These are phyloP conservation scores for Neosalanx taihuensis DNA, from an alignment of 2,797 vertebrate genomes.

Conservation along the genomic window DNA sequence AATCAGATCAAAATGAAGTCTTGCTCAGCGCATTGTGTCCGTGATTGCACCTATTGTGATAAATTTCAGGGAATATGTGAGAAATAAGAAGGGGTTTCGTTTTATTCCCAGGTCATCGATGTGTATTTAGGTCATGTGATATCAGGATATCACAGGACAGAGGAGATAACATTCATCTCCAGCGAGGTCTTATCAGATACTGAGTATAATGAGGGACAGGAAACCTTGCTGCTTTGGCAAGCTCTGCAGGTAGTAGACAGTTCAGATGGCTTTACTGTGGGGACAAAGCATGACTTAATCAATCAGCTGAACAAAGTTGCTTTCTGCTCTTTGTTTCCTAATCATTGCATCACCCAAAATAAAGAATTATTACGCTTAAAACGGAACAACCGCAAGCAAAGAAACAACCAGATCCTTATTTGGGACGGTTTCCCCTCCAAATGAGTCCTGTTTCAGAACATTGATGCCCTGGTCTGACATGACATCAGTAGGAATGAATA, in stretches of 20 bases:
- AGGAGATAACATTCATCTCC: too few species aligned
- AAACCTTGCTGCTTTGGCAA: too few species aligned
- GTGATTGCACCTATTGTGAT: constrained; percentile 64
- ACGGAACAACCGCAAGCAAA: constrained; percentile 12
- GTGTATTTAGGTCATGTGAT: too few species aligned
- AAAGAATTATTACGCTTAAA: constrained; percentile 32
- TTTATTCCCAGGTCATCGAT: constrained; percentile 13
- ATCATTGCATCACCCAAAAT: too few species aligned
- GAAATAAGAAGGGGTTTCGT: constrained; percentile 40
- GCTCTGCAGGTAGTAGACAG: too few species aligned
- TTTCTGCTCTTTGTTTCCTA: too few species aligned
- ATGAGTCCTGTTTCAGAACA: constrained; percentile 11
- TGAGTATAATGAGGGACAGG: too few species aligned
- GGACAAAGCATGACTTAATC: too few species aligned
- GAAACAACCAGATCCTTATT: constrained; percentile 29
- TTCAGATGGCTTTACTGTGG: too few species aligned
- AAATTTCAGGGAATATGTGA: constrained; percentile 34
- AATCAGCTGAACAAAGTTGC: too few species aligned
- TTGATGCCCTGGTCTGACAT: constrained; percentile 4
- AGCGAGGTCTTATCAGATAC: too few species aligned
- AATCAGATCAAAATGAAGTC: constrained; percentile 62
- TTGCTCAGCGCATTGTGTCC: constrained; percentile 33
- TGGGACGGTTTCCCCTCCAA: constrained; percentile 19
- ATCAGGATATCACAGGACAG: too few species aligned
- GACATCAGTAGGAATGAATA: not conserved